phyloP scores from a whole-genome alignment of 2,113 vertebrate genomes.

The Girardinichthys multiradiatus region DNA sequence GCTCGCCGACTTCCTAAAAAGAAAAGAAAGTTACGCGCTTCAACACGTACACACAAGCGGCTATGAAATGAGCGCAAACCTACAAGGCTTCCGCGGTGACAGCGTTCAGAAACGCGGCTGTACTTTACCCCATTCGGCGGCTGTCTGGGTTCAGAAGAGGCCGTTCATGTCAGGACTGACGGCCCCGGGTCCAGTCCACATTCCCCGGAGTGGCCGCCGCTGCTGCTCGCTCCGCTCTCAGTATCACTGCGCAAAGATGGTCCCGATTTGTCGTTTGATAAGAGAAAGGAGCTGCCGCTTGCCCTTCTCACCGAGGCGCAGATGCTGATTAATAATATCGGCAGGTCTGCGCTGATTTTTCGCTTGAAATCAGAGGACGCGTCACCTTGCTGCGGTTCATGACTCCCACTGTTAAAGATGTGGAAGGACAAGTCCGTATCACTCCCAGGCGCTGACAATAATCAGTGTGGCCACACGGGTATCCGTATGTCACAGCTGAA shows the following conservation, averaged over 20 bases:
- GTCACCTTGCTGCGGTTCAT: constrained; percentile 79
- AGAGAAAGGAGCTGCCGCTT: constrained; percentile 25
- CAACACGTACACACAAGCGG: not conserved
- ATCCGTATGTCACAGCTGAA: constrained; percentile 70
- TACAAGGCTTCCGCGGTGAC: constrained; percentile 27
- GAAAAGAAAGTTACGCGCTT: constrained; percentile 48
- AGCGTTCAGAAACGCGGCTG: constrained; percentile 49
- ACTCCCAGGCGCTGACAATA: constrained; percentile 63
- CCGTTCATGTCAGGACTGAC: constrained; percentile 80
- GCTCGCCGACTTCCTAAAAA: constrained; percentile 37
- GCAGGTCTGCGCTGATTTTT: constrained; percentile 62
- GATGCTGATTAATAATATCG: constrained; percentile 47
- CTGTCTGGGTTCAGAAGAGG: constrained; percentile 73
- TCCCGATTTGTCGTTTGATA: constrained; percentile 51
- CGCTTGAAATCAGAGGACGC: constrained; percentile 73
- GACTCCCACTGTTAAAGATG: constrained; percentile 76
- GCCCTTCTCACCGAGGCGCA: constrained; percentile 14
- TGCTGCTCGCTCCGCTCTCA: constrained; percentile 49
- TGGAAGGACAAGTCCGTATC: constrained; percentile 74
- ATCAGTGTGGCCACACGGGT: constrained; percentile 72
- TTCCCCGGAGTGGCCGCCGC: constrained; percentile 75
- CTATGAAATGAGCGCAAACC: not conserved
- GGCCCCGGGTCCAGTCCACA: constrained; percentile 70
- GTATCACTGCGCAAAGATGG: constrained; percentile 69
- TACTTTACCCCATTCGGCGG: constrained; percentile 74